Percentiles rank a stretch among this genome's conserved stretches.
Evolutionary conservation across 2,113 vertebrate species (phyloP).

Genomic region (Tinamus guttatus): DNA sequence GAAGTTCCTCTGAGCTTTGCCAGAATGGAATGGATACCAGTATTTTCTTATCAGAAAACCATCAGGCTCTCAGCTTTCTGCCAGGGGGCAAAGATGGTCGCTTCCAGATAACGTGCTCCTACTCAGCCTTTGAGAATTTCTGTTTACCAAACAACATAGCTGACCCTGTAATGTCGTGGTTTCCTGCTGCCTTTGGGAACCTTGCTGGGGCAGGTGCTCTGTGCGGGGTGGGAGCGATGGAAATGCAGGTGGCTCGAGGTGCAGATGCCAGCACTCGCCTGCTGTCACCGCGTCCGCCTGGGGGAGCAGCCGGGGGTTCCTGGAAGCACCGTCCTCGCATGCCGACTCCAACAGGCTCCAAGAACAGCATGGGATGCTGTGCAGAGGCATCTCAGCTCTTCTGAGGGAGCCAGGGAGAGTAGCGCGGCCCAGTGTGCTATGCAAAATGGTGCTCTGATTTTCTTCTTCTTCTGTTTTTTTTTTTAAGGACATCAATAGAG

Average conservation of each 20-base stretch:
- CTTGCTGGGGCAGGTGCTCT: background rate
- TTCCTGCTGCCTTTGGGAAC: background rate
- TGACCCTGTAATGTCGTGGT: background rate
- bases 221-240: background rate
- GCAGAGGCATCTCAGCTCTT: background rate
- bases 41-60: constrained; percentile 40
- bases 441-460: background rate
- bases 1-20: background rate
- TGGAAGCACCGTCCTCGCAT: background rate
- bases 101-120: background rate
- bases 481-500: background rate
- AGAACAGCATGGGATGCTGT: background rate
- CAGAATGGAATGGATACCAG: background rate
- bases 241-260: background rate
- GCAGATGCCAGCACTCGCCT: background rate
- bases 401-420: background rate
- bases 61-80: background rate
- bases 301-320: background rate
- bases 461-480: background rate
- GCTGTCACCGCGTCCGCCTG: background rate
- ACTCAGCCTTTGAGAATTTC: background rate
- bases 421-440: background rate
- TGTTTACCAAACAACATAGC: constrained; percentile 11
- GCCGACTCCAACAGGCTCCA: background rate
- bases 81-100: background rate